These are phyloP conservation scores for Heterohyrax brucei DNA, from an alignment of 2,797 vertebrate genomes.

Conservation along the genomic window DNA sequence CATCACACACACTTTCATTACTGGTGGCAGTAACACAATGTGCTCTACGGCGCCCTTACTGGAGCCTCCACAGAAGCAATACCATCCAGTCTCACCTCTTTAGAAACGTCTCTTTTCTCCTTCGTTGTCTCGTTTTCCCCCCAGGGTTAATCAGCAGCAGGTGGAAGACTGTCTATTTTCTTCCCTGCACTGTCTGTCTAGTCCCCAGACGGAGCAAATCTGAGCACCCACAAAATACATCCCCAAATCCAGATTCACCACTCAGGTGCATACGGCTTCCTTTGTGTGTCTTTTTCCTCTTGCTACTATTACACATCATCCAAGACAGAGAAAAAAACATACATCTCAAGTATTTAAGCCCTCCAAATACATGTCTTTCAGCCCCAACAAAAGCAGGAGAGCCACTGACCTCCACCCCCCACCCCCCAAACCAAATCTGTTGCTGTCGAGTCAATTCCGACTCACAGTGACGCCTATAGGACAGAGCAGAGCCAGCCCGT, in stretches of 20 bases:
- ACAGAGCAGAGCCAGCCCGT: too few species aligned
- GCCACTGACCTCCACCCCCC: neutral
- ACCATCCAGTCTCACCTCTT: neutral
- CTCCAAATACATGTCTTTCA: slow-evolving; percentile 11
- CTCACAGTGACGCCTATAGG: too few species aligned
- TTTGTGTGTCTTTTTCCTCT: neutral
- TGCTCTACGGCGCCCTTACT: neutral
- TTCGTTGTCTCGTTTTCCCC: neutral
- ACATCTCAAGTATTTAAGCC: neutral
- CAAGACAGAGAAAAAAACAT: neutral
- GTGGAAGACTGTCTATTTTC: neutral
- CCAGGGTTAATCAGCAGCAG: slow-evolving; percentile 24
- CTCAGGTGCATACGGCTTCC: neutral
- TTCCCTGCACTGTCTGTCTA: neutral
- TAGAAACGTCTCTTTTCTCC: neutral
- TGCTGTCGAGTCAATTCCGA: too few species aligned
- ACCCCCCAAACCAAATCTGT: too few species aligned
- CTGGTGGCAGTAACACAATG: neutral
- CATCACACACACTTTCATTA: neutral
- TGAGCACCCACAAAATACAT: slow-evolving; percentile 5
- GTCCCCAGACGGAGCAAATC: neutral
- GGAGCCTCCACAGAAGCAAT: slow-evolving; percentile 21
- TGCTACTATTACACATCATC: neutral
- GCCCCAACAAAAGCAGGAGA: slow-evolving; percentile 14
- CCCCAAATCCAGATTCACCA: neutral